A percentile compares a stretch with the other conserved stretches of the same genome.
Conservation (phyloP, 2,113 vertebrate species). For the Cynocephalus volans region DNA sequence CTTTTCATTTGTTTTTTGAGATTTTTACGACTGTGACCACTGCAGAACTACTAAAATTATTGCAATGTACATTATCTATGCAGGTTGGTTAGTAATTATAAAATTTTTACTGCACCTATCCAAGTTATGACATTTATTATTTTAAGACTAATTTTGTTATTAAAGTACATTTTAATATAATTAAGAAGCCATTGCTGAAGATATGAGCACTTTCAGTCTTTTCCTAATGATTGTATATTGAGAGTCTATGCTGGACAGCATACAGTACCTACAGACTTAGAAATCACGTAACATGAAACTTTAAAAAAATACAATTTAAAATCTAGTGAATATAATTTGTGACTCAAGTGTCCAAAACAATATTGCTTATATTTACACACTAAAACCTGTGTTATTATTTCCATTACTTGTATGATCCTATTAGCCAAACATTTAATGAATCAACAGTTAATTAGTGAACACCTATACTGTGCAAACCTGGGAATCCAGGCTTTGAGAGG, state of each 20-base stretch:
- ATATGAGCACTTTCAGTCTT: background rate
- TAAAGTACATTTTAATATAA: slow-evolving; percentile 34
- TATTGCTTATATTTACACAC: slow-evolving; percentile 2
- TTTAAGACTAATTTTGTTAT: slow-evolving; percentile 63
- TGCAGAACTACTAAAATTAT: slow-evolving; percentile 50
- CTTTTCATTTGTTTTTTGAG: slow-evolving; percentile 45
- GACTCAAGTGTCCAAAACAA: background rate
- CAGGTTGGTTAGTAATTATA: background rate
- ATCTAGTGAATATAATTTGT: slow-evolving; percentile 32
- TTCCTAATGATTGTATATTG: slow-evolving; percentile 23
- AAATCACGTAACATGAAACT: slow-evolving; percentile 31
- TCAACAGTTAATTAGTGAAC: background rate
- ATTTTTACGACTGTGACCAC: slow-evolving; percentile 15
- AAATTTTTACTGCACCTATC: background rate
- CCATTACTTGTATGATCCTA: background rate
- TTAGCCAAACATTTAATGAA: background rate
- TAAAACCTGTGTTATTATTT: slow-evolving; percentile 41
- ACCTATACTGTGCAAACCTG: background rate
- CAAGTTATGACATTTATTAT: slow-evolving; percentile 57
- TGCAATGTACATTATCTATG: background rate
- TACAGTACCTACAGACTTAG: background rate
- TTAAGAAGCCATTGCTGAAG: slow-evolving; percentile 26
- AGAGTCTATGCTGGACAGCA: background rate
- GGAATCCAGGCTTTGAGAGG: background rate
- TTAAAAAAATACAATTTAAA: slow-evolving; percentile 37